Percentiles rank a stretch among this genome's conserved stretches.
phyloP scores from a whole-genome alignment of 23 tunicate species.

The Oikopleura vanhoeffeni region DNA sequence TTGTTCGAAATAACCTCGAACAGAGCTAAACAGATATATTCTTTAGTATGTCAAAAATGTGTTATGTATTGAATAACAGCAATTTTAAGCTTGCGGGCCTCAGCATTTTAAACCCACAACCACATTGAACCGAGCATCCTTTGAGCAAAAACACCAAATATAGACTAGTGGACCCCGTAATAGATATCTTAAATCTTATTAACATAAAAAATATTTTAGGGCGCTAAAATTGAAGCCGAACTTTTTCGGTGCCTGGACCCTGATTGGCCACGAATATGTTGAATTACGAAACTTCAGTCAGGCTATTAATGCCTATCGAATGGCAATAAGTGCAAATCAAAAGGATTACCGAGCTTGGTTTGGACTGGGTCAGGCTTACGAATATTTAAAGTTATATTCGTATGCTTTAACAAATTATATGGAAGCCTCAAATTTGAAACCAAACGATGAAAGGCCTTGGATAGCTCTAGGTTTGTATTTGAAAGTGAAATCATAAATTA shows the following conservation, averaged over 20 bases:
- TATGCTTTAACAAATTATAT: constrained; percentile 23
- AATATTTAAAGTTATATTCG: constrained; percentile 38
- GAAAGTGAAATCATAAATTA: background rate
- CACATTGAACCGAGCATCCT: no score
- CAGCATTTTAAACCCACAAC: no score
- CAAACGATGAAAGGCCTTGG: background rate
- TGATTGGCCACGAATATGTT: constrained; percentile 89
- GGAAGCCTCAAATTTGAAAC: background rate
- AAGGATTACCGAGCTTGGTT: constrained; percentile 89
- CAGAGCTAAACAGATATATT: no score
- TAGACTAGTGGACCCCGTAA: background rate
- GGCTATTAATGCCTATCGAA: constrained; percentile 81
- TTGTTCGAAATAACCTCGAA: no score
- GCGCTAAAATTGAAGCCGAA: constrained; percentile 66
- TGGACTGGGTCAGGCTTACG: constrained; percentile 92
- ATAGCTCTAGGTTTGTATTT: background rate
- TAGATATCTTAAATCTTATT: background rate
- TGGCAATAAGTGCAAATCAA: constrained; percentile 58
- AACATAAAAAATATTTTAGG: constrained; percentile 39
- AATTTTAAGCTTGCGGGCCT: no score
- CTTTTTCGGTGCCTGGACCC: constrained; percentile 80
- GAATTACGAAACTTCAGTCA: constrained; percentile 75
- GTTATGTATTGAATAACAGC: no score
- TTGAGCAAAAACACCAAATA: background rate
- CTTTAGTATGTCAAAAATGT: no score